These are phyloP conservation scores for Cephus rjabovi DNA, from an alignment of 2,888 invertebrate genomes.

Conservation along the genomic window DNA sequence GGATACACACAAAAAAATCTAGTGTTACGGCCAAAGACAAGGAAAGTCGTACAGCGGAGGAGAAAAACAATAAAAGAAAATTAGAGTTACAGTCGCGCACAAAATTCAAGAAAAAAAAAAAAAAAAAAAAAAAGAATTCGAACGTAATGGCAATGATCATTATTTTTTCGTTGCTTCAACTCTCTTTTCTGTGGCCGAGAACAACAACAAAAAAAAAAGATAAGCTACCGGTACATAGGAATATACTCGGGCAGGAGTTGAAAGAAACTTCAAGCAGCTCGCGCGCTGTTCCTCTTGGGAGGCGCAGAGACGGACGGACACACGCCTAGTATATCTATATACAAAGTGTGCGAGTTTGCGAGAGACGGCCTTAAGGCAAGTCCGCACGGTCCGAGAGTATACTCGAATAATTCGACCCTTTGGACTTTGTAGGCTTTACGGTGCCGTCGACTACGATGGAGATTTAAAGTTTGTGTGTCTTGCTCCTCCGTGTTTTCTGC, in stretches of 20 bases:
- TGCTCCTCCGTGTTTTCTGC: conserved; percentile 37
- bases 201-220: not conserved
- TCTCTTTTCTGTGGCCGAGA: not conserved
- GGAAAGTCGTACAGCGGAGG: not conserved
- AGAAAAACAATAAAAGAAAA: not conserved
- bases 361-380: not conserved
- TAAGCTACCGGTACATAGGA: not conserved
- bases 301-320: conserved; percentile 24
- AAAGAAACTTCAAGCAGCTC: not conserved
- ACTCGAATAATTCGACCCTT: not conserved
- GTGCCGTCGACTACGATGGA: not conserved
- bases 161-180: not conserved
- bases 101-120: not conserved
- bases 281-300: conserved; percentile 1
- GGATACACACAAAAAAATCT: not conserved
- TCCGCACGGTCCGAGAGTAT: not conserved
- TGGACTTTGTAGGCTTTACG: not conserved
- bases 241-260: not conserved
- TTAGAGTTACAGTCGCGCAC: not conserved
- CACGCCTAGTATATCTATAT: conserved; percentile 19
- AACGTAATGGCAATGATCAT: not conserved
- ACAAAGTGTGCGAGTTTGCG: not conserved
- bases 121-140: not conserved
- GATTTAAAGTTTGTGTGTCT: conserved; percentile 25
- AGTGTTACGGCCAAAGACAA: not conserved